Conservation (phyloP, 2,113 vertebrate genomes). For the Myanophis thanlyinensis region DNA sequence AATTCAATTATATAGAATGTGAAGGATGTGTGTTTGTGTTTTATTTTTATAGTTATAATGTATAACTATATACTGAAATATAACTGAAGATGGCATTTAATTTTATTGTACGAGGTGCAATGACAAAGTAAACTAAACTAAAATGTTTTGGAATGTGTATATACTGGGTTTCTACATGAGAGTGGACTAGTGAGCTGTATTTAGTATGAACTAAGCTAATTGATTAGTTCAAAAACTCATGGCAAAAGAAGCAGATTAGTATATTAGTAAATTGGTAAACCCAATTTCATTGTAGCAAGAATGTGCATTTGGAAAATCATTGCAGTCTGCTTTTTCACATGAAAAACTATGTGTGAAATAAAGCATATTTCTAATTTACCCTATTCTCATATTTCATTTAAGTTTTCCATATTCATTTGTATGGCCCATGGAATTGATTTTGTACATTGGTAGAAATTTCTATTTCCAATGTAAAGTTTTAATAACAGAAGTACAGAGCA, state of each 20-base stretch:
- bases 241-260: too few species aligned
- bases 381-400: not conserved
- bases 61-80: too few species aligned
- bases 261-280: too few species aligned
- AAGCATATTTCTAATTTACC: not conserved
- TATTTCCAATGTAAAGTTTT: not conserved
- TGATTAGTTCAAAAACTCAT: too few species aligned
- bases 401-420: not conserved
- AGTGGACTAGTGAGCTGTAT: not conserved
- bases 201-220: not conserved
- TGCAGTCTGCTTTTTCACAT: too few species aligned
- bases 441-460: not conserved
- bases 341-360: not conserved
- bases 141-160: not conserved
- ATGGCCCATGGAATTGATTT: not conserved
- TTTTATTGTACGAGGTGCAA: too few species aligned
- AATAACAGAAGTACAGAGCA: not conserved
- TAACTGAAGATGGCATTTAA: too few species aligned
- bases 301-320: not conserved
- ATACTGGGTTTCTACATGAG: not conserved
- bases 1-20: too few species aligned
- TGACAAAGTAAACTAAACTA: too few species aligned
- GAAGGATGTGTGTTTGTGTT: too few species aligned
- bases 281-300: not conserved
- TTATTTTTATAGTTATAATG: too few species aligned